phyloP scores from a whole-genome alignment of 2,888 invertebrate species.

The Phortica magna region DNA sequence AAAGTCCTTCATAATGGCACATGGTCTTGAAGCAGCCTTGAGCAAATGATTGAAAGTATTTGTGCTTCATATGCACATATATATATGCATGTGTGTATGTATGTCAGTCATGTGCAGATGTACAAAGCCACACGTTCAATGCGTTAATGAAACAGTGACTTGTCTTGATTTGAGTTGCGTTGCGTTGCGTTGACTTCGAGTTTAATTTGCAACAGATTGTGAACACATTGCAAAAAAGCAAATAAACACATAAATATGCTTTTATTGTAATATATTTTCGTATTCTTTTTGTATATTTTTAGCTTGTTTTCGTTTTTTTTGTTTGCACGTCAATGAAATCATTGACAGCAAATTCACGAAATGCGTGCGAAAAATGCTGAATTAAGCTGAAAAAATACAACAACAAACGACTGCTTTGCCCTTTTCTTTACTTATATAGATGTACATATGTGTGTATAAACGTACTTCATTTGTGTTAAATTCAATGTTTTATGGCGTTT shows the following conservation, averaged over 20 bases:
- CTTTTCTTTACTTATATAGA: not conserved
- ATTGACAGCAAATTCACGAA: conserved; percentile 5
- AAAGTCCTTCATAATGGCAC: not conserved
- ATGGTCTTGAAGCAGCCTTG: not conserved
- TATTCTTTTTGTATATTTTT: too few relatives aligned
- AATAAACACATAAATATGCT: too few relatives aligned
- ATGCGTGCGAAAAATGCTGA: conserved; percentile 13
- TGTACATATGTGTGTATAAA: not conserved
- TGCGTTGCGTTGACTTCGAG: too few relatives aligned
- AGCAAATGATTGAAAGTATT: not conserved
- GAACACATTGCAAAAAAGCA: conserved; percentile 57
- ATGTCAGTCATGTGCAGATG: not conserved
- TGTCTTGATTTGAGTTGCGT: too few relatives aligned
- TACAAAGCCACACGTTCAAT: not conserved
- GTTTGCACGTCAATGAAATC: conserved; percentile 1
- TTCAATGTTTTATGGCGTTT: not conserved
- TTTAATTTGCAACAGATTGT: conserved; percentile 62
- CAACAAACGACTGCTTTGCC: not conserved
- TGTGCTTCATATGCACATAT: not conserved
- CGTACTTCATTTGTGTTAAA: not conserved
- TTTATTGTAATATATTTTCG: not conserved
- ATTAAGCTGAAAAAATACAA: not conserved
- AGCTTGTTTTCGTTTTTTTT: not conserved
- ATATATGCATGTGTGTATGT: not conserved
- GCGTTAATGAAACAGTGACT: conserved; percentile 7